Evolutionary conservation across 2,797 vertebrate species (phyloP), one percentile per base, ranked within the genome.

Genomic region (Chanos chanos): DNA sequence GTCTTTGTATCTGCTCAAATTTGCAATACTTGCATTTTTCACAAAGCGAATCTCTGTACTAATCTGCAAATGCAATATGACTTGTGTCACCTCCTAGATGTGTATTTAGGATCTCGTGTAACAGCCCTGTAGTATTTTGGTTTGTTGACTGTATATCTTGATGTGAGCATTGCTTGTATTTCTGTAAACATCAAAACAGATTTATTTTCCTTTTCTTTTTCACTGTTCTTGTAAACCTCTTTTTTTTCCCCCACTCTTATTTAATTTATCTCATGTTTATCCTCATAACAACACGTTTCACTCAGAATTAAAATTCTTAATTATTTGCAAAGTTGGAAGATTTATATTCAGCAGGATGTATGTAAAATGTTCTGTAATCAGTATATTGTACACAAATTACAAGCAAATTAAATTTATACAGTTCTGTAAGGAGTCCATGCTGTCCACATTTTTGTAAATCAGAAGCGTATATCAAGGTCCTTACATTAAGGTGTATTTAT

Each of bases 371-470:
- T 90, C 84, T 83, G 79, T 92, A 89, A 70, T 43, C 63, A 55
- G 90, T 92, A 91, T 90, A 87, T 89, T 92, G 89, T 92, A 89
- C 85, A 89, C 89, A 84, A 89, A 87, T 87, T 84, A 62, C 18
- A 52, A 83, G 76, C 59, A 88, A 92, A 91, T 90, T 90, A 90
- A 91, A 86, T 92, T 92, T 92, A 89, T 92, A 91, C 85, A 90
- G 86, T 92, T 91, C 85, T 89, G 71, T 89, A 89, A 80, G n/a
- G n/a, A n/a, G n/a, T n/a, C n/a, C n/a, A n/a, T n/a, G n/a, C n/a
- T n/a, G n/a, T n/a, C n/a, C n/a, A n/a, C n/a, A n/a, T n/a, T n/a
- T n/a, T n/a, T n/a, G n/a, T n/a, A n/a, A n/a, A n/a, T n/a, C n/a
- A n/a, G n/a, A n/a, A n/a, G n/a, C n/a, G n/a, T n/a, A n/a, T n/a